phyloP scores from a whole-genome alignment of 2,113 vertebrate species.

The Fulmarus glacialis region DNA sequence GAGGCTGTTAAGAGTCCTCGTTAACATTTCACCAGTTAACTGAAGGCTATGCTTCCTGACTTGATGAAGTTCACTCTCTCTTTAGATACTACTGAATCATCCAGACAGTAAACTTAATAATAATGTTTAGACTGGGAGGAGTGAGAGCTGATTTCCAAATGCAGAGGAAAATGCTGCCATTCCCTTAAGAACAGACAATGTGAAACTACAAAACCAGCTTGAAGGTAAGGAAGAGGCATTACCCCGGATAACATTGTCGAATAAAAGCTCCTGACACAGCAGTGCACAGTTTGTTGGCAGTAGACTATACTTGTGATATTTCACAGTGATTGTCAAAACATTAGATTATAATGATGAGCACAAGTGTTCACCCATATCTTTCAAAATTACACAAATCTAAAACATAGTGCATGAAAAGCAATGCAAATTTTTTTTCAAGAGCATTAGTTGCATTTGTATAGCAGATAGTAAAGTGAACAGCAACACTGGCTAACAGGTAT shows the following conservation, averaged over 20 bases:
- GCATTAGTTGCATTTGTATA: background rate
- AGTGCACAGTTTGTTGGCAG: background rate
- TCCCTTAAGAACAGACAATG: background rate
- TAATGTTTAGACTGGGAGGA: background rate
- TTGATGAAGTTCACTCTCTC: background rate
- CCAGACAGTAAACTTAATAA: background rate
- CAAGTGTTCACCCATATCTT: background rate
- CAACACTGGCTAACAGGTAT: background rate
- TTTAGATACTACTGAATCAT: background rate
- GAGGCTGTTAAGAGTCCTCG: background rate
- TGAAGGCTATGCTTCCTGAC: background rate
- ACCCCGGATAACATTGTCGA: background rate
- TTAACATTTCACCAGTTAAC: constrained; percentile 6
- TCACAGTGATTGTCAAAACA: background rate
- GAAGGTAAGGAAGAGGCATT: background rate
- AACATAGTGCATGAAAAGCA: background rate
- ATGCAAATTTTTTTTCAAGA: background rate
- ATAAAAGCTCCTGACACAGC: background rate
- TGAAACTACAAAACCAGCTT: background rate
- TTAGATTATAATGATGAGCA: background rate
- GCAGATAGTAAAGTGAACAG: background rate
- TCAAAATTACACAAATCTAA: background rate
- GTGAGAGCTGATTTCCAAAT: background rate
- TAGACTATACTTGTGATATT: background rate
- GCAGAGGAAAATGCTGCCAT: background rate